Conservation (phyloP, 2,888 invertebrate genomes). For the Mimas tiliae region DNA sequence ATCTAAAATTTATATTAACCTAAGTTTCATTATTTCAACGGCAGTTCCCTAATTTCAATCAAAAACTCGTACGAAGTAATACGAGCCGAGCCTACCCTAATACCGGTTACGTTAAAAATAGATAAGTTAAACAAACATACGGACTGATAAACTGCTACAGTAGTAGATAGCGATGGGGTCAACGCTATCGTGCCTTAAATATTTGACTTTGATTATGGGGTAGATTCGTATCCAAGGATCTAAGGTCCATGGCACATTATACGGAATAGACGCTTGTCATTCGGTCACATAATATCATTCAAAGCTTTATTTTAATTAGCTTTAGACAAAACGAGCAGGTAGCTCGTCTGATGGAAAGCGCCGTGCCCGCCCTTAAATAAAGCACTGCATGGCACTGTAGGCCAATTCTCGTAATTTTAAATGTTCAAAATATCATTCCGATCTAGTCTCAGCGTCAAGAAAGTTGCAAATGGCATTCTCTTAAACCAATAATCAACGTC, state of each 20-base stretch:
- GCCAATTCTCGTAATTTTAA: no score
- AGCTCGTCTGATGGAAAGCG: no score
- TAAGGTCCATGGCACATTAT: not conserved
- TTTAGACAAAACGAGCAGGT: no score
- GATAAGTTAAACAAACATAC: slow-evolving; percentile 46
- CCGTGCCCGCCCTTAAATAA: no score
- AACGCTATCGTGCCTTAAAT: slow-evolving; percentile 11
- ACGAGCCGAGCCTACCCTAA: slow-evolving; percentile 43
- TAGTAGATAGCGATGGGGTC: slow-evolving; percentile 19
- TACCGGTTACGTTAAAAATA: slow-evolving; percentile 43
- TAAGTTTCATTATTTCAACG: not conserved
- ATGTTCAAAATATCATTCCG: no score
- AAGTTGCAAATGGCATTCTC: no score
- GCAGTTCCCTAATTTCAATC: not conserved
- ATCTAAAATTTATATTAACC: no score
- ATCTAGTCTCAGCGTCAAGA: no score
- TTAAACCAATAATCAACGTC: no score
- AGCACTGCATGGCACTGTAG: no score
- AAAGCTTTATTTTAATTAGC: no score
- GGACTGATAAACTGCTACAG: slow-evolving; percentile 18
- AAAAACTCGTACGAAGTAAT: slow-evolving; percentile 26
- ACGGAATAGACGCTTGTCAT: not conserved
- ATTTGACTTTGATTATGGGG: slow-evolving; percentile 17
- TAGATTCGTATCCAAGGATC: not conserved
- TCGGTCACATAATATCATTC: no score